phyloP scores from a whole-genome alignment of 2,888 invertebrate species.

The Aporophyla lueneburgensis region DNA sequence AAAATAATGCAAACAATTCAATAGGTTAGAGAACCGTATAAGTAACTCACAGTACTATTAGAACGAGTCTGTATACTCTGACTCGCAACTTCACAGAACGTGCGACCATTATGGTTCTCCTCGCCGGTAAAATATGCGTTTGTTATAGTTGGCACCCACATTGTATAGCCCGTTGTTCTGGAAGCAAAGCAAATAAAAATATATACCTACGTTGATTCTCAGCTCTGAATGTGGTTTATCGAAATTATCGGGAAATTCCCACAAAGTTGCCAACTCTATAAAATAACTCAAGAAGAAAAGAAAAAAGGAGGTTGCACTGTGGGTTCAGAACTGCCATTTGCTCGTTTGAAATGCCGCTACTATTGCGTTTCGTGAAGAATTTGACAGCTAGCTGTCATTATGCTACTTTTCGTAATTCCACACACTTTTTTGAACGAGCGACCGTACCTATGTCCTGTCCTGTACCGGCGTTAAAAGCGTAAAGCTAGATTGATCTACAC shows the following conservation, averaged over 20 bases:
- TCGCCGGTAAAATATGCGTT: conserved; percentile 58
- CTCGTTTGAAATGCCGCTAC: too few relatives aligned
- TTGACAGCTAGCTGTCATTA: too few relatives aligned
- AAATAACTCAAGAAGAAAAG: not conserved
- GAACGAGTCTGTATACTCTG: conserved; percentile 65
- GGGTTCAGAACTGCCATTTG: too few relatives aligned
- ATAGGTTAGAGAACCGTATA: not conserved
- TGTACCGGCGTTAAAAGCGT: too few relatives aligned
- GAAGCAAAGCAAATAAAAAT: conserved; percentile 11
- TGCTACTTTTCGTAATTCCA: too few relatives aligned
- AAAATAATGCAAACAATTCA: not conserved
- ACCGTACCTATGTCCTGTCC: too few relatives aligned
- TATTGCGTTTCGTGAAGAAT: too few relatives aligned
- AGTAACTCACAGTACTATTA: conserved; percentile 68
- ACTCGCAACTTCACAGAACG: conserved; percentile 84
- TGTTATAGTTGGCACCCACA: conserved; percentile 2
- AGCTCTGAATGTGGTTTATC: too few relatives aligned
- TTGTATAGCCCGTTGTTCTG: conserved; percentile 78
- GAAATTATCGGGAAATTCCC: not conserved
- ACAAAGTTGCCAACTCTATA: not conserved
- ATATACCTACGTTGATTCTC: not conserved
- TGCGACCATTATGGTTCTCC: conserved; percentile 71
- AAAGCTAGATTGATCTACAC: too few relatives aligned
- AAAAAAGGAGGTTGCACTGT: too few relatives aligned
- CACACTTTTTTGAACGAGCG: too few relatives aligned